Evolutionary conservation across 64 coral and sea anemone species (phyloP).

Genomic region (Astreopora myriophthalma): DNA sequence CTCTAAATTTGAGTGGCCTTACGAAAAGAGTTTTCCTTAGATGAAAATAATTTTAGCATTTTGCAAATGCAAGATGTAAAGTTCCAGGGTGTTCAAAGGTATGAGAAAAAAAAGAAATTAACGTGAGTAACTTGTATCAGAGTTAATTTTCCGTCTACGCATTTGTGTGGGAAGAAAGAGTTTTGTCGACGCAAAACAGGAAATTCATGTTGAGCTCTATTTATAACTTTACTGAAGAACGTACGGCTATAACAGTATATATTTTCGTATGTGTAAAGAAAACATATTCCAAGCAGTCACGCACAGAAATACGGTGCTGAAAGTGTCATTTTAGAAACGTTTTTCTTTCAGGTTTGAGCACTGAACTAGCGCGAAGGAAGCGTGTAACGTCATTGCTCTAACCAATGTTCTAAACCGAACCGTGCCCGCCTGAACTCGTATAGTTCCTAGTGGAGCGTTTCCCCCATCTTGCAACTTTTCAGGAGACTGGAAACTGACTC

Average conservation of each 20-base stretch:
- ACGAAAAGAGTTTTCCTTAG: neutral
- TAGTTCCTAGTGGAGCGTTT: no score
- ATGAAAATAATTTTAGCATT: neutral
- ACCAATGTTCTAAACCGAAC: no score
- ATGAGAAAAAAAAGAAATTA: neutral
- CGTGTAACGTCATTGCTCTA: no score
- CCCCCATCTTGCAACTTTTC: no score
- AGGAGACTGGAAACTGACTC: no score
- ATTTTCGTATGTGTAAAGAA: neutral
- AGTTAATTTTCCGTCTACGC: neutral
- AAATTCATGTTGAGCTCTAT: neutral
- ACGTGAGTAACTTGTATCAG: neutral
- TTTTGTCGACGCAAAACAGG: neutral
- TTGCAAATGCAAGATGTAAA: neutral
- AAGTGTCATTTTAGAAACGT: no score
- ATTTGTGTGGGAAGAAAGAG: neutral
- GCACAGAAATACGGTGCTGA: neutral
- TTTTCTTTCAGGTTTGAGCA: no score
- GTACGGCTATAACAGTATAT: neutral
- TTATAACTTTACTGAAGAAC: neutral
- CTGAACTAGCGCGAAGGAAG: no score
- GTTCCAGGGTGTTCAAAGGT: neutral
- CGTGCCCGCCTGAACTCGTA: no score
- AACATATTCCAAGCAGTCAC: neutral
- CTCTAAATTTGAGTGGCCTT: neutral